Base-by-base conservation (phyloP, 2,888 invertebrate species). In the Erebia ligea region DNA sequence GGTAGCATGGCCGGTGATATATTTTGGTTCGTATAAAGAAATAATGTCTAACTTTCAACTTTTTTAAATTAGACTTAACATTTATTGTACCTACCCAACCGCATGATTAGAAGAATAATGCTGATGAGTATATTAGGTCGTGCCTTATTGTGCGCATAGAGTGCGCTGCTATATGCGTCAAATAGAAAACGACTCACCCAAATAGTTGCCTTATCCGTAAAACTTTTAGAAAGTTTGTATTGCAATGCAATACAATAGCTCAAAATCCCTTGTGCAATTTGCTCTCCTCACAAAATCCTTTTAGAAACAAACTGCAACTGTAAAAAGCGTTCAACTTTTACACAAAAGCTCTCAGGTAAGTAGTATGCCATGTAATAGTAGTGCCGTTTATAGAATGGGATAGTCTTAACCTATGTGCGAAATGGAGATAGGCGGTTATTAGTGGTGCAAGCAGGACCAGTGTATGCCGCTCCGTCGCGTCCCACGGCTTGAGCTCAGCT, bases 271-370 rank as follows among this genome's bases (percentile, higher is more conserved):
- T 83, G 82, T 80, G 84, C 83, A 83, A 85, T 34, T 6, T 79
- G 81, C 78, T 82, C 84, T 81, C 82, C 84, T 80, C 82, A 86
- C 83, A 85, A 89, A 89, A 89, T 89, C 86, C 82, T 84, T 88
- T 86, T 83, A 85, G 83, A 86, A 84, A 87, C 82, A 84, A 87
- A 90, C 85, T 89, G 89, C 88, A 88, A 83, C 81, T 78, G 81
- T 85, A 91, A 91, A 90, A 90, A 91, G 84, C 90, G 84, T 90
- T 91, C 89, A 92, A 92, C 91, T 92, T 91, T 88, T 88, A 89
- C 85, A 91, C 92, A 93, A 93, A 92, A 91, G 91, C 91, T 86
- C 90, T 89, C 92, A 93, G 93, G 93, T 92, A 92, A 89, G 86
- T 88, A 89, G 86, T 88, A 88, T 89, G 86, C 84, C 84, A 80